A percentile compares a stretch with the other conserved stretches of the same genome.
Evolutionary conservation across 1,140 invertebrate species (phyloP).

Genomic region (Microplitis mediator): DNA sequence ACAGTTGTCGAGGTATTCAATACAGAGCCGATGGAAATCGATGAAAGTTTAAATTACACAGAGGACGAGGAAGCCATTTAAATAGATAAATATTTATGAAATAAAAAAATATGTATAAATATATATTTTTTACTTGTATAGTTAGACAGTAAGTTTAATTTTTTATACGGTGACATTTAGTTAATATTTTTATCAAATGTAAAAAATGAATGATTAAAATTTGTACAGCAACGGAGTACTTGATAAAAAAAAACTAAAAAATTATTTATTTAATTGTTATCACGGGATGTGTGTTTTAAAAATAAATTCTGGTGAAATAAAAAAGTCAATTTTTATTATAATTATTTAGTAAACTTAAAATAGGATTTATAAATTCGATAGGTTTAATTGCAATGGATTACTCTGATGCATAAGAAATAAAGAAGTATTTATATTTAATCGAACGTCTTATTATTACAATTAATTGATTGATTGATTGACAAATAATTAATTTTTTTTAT

Average conservation of each 20-base stretch:
- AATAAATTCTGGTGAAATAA: too few species aligned
- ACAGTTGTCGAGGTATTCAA: slow-evolving; percentile 58
- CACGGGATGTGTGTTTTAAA: too few species aligned
- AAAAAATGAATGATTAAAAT: not conserved
- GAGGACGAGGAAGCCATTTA: slow-evolving; percentile 51
- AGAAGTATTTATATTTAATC: not conserved
- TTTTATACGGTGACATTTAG: slow-evolving; percentile 12
- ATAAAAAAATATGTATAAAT: slow-evolving; percentile 14
- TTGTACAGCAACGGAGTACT: not conserved
- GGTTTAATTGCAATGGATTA: not conserved
- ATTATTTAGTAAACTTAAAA: too few species aligned
- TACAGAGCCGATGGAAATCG: slow-evolving; percentile 60
- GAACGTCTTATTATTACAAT: not conserved
- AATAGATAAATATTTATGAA: not conserved
- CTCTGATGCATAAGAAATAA: not conserved
- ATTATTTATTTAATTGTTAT: too few species aligned
- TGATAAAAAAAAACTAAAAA: too few species aligned
- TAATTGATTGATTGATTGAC: not conserved
- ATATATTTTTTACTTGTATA: slow-evolving; percentile 35
- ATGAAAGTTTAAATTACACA: slow-evolving; percentile 62
- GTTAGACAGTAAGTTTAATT: slow-evolving; percentile 9
- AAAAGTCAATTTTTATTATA: too few species aligned
- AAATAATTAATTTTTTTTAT: slow-evolving; percentile 14
- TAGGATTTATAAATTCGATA: too few species aligned
- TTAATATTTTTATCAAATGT: slow-evolving; percentile 20